A percentile compares a stretch with the other conserved stretches of the same genome.
phyloP scores from a whole-genome alignment of 2,888 invertebrate genomes.

The Ectobius pallidus region DNA sequence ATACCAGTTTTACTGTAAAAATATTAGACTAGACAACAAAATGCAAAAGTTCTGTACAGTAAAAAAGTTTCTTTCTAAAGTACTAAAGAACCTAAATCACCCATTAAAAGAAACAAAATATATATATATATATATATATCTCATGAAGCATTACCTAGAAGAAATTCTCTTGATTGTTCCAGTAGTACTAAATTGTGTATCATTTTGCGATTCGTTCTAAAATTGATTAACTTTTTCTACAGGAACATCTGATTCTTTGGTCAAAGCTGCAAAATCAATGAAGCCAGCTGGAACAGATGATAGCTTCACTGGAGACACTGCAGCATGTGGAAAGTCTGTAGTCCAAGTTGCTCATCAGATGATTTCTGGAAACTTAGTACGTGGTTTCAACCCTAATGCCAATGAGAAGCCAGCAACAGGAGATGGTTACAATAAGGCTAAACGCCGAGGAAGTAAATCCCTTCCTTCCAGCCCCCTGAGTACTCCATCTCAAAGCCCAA shows the following conservation, averaged over 20 bases:
- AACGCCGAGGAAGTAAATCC: constrained; percentile 71
- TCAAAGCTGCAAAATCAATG: neutral
- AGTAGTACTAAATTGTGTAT: too few relatives aligned
- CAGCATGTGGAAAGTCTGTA: constrained; percentile 71
- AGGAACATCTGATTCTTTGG: neutral
- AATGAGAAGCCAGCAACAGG: constrained; percentile 48
- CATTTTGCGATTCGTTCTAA: too few relatives aligned
- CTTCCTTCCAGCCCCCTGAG: constrained; percentile 71
- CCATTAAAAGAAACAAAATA: too few relatives aligned
- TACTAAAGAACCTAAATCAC: too few relatives aligned
- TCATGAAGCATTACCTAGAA: too few relatives aligned
- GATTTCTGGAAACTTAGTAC: constrained; percentile 38
- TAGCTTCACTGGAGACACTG: constrained; percentile 70
- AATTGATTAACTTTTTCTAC: too few relatives aligned
- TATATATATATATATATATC: too few relatives aligned
- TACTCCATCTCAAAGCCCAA: constrained; percentile 59
- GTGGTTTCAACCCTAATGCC: constrained; percentile 48
- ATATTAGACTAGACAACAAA: too few relatives aligned
- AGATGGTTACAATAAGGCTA: constrained; percentile 52
- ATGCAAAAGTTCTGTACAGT: too few relatives aligned
- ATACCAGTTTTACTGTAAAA: too few relatives aligned
- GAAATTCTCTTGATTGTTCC: too few relatives aligned
- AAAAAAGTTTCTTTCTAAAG: too few relatives aligned
- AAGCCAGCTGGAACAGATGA: constrained; percentile 70
- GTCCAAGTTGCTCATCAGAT: constrained; percentile 66